These are phyloP conservation scores for Amphiduros pacificus DNA, from an alignment of 2,888 invertebrate genomes.

Conservation along the genomic window DNA sequence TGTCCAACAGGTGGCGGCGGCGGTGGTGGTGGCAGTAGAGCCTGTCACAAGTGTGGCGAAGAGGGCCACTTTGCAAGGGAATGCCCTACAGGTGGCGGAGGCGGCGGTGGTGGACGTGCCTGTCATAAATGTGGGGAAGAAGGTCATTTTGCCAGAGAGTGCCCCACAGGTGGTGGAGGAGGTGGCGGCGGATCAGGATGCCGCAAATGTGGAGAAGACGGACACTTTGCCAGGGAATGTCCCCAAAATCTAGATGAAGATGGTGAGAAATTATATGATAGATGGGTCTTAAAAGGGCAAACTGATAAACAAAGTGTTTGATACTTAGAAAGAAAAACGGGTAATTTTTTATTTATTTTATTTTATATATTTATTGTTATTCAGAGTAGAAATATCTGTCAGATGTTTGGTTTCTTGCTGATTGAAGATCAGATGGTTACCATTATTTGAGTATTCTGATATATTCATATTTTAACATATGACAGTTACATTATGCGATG, in stretches of 20 bases:
- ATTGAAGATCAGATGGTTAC: no score
- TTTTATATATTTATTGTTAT: no score
- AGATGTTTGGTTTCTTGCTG: no score
- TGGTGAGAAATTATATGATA: slow-evolving; percentile 3
- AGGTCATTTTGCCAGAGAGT: slow-evolving; percentile 37
- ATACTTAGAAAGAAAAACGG: no score
- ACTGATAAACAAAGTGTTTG: no score
- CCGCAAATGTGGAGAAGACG: slow-evolving; percentile 47
- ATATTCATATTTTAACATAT: no score
- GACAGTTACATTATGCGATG: no score
- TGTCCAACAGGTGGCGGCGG: slow-evolving; percentile 28
- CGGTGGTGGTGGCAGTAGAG: slow-evolving; percentile 21
- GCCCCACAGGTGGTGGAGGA: slow-evolving; percentile 24
- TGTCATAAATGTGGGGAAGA: slow-evolving; percentile 32
- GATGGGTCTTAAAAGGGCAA: no score
- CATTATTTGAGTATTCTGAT: no score
- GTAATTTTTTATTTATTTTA: no score
- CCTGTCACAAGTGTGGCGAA: slow-evolving; percentile 35
- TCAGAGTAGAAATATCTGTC: no score
- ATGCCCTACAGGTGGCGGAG: slow-evolving; percentile 25
- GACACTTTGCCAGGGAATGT: slow-evolving; percentile 47
- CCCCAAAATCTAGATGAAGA: slow-evolving; percentile 31
- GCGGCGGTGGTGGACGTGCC: slow-evolving; percentile 13
- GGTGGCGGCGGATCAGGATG: slow-evolving; percentile 31
- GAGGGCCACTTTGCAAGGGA: slow-evolving; percentile 36